phyloP scores from a whole-genome alignment of 2,113 vertebrate genomes.

The Pogona vitticeps region DNA sequence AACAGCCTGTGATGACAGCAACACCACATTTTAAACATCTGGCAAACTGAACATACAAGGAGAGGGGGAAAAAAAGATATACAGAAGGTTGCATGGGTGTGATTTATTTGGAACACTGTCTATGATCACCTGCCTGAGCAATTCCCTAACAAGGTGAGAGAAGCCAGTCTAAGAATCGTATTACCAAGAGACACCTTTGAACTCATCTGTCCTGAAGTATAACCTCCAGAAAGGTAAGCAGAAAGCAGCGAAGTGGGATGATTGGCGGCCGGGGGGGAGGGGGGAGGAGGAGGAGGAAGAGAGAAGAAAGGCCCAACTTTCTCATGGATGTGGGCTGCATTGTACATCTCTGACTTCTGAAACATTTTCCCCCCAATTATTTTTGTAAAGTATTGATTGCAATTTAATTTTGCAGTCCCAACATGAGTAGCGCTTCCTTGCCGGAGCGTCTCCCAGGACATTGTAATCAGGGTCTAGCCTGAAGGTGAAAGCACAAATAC shows the following conservation, averaged over 20 bases:
- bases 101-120: conserved; percentile 48
- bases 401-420: conserved; percentile 87
- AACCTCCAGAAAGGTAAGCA: conserved; percentile 78
- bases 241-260: conserved; percentile 5
- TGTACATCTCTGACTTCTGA: conserved; percentile 79
- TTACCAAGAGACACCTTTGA: conserved; percentile 81
- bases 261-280: neutral
- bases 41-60: conserved; percentile 34
- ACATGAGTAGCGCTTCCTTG: conserved; percentile 81
- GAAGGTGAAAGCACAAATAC: conserved; percentile 80
- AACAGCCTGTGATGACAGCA: conserved; percentile 38
- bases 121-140: conserved; percentile 71
- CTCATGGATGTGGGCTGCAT: conserved; percentile 76
- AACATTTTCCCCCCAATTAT: conserved; percentile 86
- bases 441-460: conserved; percentile 84
- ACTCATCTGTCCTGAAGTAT: conserved; percentile 81
- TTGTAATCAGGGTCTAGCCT: conserved; percentile 86
- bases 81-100: conserved; percentile 44
- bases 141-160: conserved; percentile 80
- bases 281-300: neutral
- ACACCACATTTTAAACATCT: conserved; percentile 41
- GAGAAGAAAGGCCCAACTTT: conserved; percentile 59
- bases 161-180: conserved; percentile 74
- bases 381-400: conserved; percentile 89
- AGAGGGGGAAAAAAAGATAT: conserved; percentile 29